phyloP scores from a whole-genome alignment of 1,140 invertebrate species.

The Drosophila lacertosa region DNA sequence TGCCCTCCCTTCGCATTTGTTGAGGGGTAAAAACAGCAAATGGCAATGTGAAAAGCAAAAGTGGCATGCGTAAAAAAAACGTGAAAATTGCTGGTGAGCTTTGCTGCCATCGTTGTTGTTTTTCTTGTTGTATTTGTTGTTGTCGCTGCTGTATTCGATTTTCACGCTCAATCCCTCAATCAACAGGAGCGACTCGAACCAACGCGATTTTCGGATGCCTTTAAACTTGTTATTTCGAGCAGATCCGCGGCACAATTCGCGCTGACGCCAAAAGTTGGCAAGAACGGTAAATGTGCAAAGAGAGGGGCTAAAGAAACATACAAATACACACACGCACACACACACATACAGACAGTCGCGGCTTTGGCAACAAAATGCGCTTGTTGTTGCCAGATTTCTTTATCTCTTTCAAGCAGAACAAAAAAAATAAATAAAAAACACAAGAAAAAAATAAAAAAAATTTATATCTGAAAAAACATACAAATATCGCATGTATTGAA shows the following conservation, averaged over 20 bases:
- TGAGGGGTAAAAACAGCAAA: slow-evolving; percentile 20
- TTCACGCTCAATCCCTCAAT: slow-evolving; percentile 80
- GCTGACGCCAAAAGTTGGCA: slow-evolving; percentile 32
- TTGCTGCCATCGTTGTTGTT: slow-evolving; percentile 17
- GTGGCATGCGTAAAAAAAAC: slow-evolving; percentile 66
- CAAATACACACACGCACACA: slow-evolving; percentile 10
- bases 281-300: background rate
- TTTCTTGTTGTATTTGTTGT: background rate
- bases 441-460: slow-evolving; percentile 9
- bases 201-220: slow-evolving; percentile 61
- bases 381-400: slow-evolving; percentile 78
- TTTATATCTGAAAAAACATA: slow-evolving; percentile 3
- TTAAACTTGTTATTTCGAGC: slow-evolving; percentile 81
- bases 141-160: slow-evolving; percentile 65
- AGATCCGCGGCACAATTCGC: slow-evolving; percentile 60
- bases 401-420: slow-evolving; percentile 67
- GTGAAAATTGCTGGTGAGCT: slow-evolving; percentile 61
- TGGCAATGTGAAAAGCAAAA: slow-evolving; percentile 57
- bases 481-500: slow-evolving; percentile 20
- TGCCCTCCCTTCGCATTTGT: background rate
- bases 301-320: background rate
- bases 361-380: slow-evolving; percentile 72
- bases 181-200: slow-evolving; percentile 52
- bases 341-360: slow-evolving; percentile 44
- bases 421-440: slow-evolving; percentile 54